Percentiles rank a stretch among this genome's conserved stretches.
Conservation (phyloP, 2,797 vertebrate species). For the Nyctalus aviator region DNA sequence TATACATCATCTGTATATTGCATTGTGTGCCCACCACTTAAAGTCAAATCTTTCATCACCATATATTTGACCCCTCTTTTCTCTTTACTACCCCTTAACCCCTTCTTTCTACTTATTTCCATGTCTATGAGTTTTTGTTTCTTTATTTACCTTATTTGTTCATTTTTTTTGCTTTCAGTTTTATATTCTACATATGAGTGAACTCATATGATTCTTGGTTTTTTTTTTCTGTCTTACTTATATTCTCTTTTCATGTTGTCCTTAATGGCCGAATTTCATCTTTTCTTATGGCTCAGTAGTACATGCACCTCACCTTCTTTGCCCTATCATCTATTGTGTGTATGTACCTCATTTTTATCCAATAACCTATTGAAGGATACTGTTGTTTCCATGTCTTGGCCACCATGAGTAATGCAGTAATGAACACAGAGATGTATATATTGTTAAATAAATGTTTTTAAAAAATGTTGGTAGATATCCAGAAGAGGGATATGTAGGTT, state of each 20-base stretch:
- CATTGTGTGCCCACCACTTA: not conserved
- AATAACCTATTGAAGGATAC: not conserved
- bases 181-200: not conserved
- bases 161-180: not conserved
- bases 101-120: not conserved
- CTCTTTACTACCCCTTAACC: not conserved
- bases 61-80: not conserved
- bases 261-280: not conserved
- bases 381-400: not conserved
- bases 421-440: not conserved
- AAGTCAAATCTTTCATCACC: not conserved
- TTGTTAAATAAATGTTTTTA: not conserved
- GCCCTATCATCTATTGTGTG: not conserved
- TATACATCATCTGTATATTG: not conserved
- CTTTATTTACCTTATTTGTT: not conserved
- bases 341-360: not conserved
- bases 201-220: not conserved
- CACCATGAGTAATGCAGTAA: not conserved
- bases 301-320: no score
- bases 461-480: not conserved
- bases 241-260: not conserved
- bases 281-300: not conserved
- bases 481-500: not conserved
- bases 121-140: not conserved
- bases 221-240: not conserved